These are phyloP conservation scores for Myiopsitta monachus DNA, from an alignment of 2,113 vertebrate genomes.

Conservation along the genomic window DNA sequence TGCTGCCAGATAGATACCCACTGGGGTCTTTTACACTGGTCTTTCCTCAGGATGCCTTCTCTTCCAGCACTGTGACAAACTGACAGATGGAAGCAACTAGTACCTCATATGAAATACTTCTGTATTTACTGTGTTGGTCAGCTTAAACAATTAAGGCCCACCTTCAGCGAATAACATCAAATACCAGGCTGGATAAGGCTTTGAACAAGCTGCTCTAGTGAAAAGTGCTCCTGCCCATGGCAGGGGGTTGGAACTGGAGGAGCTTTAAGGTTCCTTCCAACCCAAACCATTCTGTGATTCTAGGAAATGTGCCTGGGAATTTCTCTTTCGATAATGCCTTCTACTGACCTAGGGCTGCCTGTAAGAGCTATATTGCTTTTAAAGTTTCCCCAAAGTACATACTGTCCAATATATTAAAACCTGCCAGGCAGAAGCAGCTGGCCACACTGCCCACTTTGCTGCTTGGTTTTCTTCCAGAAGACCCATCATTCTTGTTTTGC, in stretches of 20 bases:
- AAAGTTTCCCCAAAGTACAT: not conserved
- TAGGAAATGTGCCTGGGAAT: not conserved
- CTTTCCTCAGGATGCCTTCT: not conserved
- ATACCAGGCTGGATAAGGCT: not conserved
- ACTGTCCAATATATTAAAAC: not conserved
- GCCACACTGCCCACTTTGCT: not conserved
- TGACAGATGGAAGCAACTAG: not conserved
- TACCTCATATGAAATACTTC: not conserved
- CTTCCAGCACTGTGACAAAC: not conserved
- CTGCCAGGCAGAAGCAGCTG: not conserved
- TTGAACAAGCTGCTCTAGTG: not conserved
- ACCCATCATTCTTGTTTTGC: not conserved
- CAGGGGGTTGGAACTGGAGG: not conserved
- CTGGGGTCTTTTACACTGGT: not conserved
- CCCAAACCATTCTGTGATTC: not conserved
- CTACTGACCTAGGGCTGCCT: not conserved
- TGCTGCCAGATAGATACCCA: not conserved
- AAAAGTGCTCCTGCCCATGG: not conserved
- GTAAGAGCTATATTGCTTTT: not conserved
- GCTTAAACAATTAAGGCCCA: not conserved
- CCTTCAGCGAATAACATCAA: not conserved
- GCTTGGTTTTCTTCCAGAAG: conserved; percentile 6
- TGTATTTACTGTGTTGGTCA: not conserved
- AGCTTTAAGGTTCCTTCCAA: not conserved
- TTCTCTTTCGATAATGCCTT: not conserved